Evolutionary conservation across 2,797 vertebrate genomes (phyloP), one percentile per base, ranked within the genome.

Genomic region (Steatocranus sp.): DNA sequence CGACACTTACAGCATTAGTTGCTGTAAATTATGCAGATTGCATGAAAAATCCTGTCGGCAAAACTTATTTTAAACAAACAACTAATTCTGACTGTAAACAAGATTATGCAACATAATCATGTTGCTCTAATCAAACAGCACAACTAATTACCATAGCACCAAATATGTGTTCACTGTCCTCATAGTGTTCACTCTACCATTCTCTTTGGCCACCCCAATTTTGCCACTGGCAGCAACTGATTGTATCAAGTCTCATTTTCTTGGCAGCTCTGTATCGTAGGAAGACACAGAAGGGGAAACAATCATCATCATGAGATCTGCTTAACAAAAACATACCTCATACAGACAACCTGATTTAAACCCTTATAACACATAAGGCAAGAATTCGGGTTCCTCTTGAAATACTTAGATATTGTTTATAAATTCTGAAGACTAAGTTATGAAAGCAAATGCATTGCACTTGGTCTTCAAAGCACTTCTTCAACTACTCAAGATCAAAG

Each of bases 1-100:
- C 75, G 78, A 79, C 83, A 83, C 87, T 81, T 81, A 56, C 82
- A 81, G 86, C 85, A 86, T 49, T 78, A 89, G 9, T 83, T 85
- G 80, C 15, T 58, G 54, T 94, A 86, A 95, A 94, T 94, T 93
- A 96, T 95, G 94, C 88, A 93, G 91, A 93, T 92, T 86, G 87
- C 87, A 92, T 89, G 93, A 84, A 90, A 93, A 94, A 90, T 93
- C 92, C 91, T 95, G 90, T 90, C 25, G 86, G 94, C 92, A 84
- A 96, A 95, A 94, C 86, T 87, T 91, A 93, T 87, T 94, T 90
- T 89, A 95, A 95, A 95, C 91, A 95, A 95, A 95, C 95, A 96
- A 94, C 87, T 89, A 78, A 91, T 95, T 95, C 86, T 92, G 86
- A 94, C 87, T 90, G 93, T 91, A 96, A 96, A 96, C 93, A 95